A percentile compares a stretch with the other conserved stretches of the same genome.
These are phyloP conservation scores for Poeciliopsis turrubarensis DNA, from an alignment of 2,113 vertebrate genomes.

Conservation along the genomic window DNA sequence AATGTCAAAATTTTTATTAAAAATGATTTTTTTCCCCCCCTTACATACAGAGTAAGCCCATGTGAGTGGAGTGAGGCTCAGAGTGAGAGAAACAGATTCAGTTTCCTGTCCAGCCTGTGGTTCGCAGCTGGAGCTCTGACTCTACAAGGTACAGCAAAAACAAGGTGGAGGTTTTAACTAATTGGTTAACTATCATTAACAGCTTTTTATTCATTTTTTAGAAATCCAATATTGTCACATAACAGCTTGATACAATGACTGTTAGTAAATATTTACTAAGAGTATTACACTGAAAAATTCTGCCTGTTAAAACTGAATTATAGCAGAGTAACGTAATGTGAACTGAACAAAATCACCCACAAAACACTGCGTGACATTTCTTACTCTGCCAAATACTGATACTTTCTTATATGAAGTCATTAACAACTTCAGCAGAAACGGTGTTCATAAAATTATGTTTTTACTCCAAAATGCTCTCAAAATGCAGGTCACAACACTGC, in stretches of 20 bases:
- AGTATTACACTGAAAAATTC: not conserved
- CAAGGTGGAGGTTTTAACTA: not conserved
- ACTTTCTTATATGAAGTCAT: too few relatives aligned
- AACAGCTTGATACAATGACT: not conserved
- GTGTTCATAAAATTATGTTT: too few relatives aligned
- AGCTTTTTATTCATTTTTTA: not conserved
- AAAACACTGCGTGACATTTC: too few relatives aligned
- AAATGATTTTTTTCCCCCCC: not conserved
- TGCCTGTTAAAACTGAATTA: too few relatives aligned
- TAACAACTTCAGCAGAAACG: too few relatives aligned
- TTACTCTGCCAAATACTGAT: too few relatives aligned
- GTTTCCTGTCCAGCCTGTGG: slow-evolving; percentile 87
- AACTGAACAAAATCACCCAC: too few relatives aligned
- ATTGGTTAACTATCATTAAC: too few relatives aligned
- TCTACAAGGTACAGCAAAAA: slow-evolving; percentile 82
- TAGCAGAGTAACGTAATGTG: too few relatives aligned
- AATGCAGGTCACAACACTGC: too few relatives aligned
- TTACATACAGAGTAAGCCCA: slow-evolving; percentile 84
- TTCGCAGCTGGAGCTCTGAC: slow-evolving; percentile 86
- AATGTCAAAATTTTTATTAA: too few relatives aligned
- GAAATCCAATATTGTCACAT: not conserved
- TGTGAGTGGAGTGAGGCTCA: slow-evolving; percentile 87
- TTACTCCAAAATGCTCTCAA: too few relatives aligned
- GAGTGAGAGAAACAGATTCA: slow-evolving; percentile 82
- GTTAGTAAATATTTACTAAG: not conserved